phyloP scores from a whole-genome alignment of 2,888 invertebrate genomes.

The Myopa tessellatipennis region DNA sequence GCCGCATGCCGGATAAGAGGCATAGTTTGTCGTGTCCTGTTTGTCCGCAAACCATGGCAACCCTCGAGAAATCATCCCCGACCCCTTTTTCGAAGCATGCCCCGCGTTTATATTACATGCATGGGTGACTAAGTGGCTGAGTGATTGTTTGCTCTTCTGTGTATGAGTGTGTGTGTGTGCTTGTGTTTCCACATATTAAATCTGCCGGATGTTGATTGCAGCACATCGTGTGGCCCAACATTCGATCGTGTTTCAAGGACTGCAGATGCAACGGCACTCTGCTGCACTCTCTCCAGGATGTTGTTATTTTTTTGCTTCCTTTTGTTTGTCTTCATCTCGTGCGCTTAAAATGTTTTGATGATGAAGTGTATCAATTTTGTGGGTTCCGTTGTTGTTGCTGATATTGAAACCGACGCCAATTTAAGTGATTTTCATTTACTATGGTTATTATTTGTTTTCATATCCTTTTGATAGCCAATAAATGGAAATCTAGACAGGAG shows the following conservation, averaged over 20 bases:
- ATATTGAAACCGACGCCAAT: constrained; percentile 26
- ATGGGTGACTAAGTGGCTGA: too few species aligned
- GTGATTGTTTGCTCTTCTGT: background rate
- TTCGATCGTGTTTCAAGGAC: background rate
- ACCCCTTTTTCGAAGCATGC: background rate
- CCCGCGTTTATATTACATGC: background rate
- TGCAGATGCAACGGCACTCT: constrained; percentile 2
- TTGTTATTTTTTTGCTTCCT: background rate
- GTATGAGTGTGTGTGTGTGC: background rate
- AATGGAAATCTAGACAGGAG: background rate
- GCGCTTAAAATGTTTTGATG: background rate
- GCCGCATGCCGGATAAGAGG: too few species aligned
- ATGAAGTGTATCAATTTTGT: background rate
- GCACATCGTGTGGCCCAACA: constrained; percentile 30
- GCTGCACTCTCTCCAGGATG: background rate
- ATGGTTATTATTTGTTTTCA: constrained; percentile 23
- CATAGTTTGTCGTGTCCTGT: background rate
- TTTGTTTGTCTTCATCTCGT: background rate
- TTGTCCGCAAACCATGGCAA: background rate
- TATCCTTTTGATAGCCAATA: constrained; percentile 3
- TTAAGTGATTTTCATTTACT: constrained; percentile 20
- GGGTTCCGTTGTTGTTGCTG: background rate
- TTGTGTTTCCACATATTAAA: constrained; percentile 2
- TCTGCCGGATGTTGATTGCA: constrained; percentile 34
- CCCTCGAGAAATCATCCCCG: background rate